phyloP scores from a whole-genome alignment of 2,797 vertebrate genomes.

The Periophthalmus magnuspinnatus region DNA sequence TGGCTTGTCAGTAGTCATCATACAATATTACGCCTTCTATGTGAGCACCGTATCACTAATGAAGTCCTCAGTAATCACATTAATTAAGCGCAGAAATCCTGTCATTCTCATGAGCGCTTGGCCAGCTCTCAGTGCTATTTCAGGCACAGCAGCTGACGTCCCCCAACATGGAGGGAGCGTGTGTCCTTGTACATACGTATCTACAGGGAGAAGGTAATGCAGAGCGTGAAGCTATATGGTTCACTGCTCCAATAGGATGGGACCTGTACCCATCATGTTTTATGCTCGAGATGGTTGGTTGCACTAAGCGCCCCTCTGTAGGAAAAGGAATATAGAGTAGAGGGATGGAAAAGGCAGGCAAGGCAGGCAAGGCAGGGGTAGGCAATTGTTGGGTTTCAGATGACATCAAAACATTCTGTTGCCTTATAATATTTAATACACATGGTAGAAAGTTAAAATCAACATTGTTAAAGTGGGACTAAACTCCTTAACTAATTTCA shows the following conservation, averaged over 20 bases:
- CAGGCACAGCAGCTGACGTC: background rate
- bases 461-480: no score
- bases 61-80: slow-evolving; percentile 1
- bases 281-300: slow-evolving; percentile 39
- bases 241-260: slow-evolving; percentile 28
- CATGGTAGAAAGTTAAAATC: no score
- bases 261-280: slow-evolving; percentile 49
- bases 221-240: slow-evolving; percentile 13
- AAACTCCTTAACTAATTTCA: no score
- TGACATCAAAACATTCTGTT: no score
- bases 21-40: background rate
- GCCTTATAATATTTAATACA: no score
- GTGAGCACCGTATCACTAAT: background rate
- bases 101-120: background rate
- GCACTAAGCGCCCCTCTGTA: slow-evolving; percentile 54
- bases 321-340: slow-evolving; percentile 1
- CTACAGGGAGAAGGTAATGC: slow-evolving; percentile 21
- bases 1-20: background rate
- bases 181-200: slow-evolving; percentile 8
- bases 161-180: background rate
- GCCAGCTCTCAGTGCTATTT: background rate
- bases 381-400: no score
- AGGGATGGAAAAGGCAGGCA: slow-evolving; percentile 7
- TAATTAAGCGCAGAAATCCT: background rate
- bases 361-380: background rate